phyloP scores from a whole-genome alignment of 2,113 vertebrate genomes.

The Prunella himalayana region DNA sequence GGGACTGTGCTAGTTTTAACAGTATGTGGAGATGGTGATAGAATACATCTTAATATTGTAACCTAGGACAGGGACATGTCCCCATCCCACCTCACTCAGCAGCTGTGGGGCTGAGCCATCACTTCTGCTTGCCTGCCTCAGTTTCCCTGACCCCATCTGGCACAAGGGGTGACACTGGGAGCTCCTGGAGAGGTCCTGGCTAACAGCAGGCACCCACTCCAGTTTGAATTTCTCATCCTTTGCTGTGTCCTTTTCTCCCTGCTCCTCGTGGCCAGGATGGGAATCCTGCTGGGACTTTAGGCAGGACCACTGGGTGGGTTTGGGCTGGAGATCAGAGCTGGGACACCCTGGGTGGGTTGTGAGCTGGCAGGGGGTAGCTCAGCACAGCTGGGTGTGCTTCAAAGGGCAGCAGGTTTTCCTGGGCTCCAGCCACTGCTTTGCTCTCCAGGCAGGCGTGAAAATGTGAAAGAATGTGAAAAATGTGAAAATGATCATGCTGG shows the following conservation, averaged over 20 bases:
- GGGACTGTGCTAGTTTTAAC: neutral
- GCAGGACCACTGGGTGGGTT: fast-evolving
- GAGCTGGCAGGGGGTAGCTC: neutral
- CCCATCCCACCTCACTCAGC: neutral
- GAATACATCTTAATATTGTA: too few species aligned
- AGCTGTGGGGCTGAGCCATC: neutral
- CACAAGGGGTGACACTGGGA: neutral
- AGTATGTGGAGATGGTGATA: too few species aligned
- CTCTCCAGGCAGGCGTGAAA: constrained; percentile 39
- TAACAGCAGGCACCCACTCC: fast-evolving
- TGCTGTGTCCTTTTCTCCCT: neutral
- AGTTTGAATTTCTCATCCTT: neutral
- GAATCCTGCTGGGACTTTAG: neutral
- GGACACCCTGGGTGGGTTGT: neutral
- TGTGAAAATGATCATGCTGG: constrained; percentile 28
- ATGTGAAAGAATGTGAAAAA: constrained; percentile 56
- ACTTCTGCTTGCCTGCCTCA: neutral
- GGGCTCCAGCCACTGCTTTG: neutral
- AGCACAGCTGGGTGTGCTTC: neutral
- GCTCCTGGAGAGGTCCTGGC: neutral
- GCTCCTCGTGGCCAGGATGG: fast-evolving
- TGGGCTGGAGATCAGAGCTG: neutral
- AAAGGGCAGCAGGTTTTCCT: neutral
- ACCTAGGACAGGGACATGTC: neutral
- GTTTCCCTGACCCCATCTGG: neutral